These are phyloP conservation scores for Spea bombifrons DNA, from an alignment of 2,113 vertebrate genomes.

Conservation along the genomic window DNA sequence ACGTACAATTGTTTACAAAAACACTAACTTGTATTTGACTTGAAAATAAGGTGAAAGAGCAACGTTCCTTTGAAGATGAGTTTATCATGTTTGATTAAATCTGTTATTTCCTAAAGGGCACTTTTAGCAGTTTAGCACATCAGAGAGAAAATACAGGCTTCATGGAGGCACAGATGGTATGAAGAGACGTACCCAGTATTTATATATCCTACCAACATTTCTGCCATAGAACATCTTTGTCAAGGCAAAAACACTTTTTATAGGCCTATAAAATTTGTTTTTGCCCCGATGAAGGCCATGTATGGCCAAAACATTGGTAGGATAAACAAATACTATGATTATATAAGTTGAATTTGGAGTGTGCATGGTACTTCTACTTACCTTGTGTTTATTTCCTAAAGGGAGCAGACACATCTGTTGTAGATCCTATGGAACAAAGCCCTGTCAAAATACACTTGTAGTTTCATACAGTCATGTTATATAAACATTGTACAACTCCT, in stretches of 20 bases:
- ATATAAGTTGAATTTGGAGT: not conserved
- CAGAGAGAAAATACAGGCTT: too few relatives aligned
- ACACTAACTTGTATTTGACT: conserved; percentile 64
- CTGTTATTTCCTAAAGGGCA: too few relatives aligned
- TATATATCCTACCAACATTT: too few relatives aligned
- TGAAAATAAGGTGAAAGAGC: conserved; percentile 35
- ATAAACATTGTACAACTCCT: conserved; percentile 62
- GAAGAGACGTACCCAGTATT: too few relatives aligned
- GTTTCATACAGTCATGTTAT: conserved; percentile 54
- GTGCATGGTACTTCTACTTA: too few relatives aligned
- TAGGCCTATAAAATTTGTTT: too few relatives aligned
- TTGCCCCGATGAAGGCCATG: too few relatives aligned
- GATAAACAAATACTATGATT: not conserved
- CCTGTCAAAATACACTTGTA: conserved; percentile 52
- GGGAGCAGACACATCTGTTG: conserved; percentile 26
- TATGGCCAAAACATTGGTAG: too few relatives aligned
- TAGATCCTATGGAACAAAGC: conserved; percentile 11
- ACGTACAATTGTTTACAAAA: conserved; percentile 79
- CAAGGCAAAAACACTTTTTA: too few relatives aligned
- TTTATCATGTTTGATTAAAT: conserved; percentile 38
- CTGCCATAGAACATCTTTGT: too few relatives aligned
- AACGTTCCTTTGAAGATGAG: conserved; percentile 21
- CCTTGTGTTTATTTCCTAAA: conserved; percentile 15
- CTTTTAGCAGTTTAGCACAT: too few relatives aligned
- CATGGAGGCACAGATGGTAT: too few relatives aligned